Evolutionary conservation across 2,888 invertebrate species (phyloP).

Genomic region (Cephalotes varians): DNA sequence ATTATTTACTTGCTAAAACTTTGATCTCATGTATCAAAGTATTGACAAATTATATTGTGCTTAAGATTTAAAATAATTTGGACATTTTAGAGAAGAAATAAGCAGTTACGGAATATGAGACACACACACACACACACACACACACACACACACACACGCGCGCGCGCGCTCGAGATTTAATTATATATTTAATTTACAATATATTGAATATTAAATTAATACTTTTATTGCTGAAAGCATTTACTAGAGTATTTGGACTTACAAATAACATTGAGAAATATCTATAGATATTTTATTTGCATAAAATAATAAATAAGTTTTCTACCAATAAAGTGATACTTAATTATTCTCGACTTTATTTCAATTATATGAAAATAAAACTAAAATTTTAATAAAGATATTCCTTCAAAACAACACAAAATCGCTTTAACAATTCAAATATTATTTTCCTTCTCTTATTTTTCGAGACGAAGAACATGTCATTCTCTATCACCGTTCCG

Average conservation of each 20-base stretch:
- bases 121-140: too few species aligned
- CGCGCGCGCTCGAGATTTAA: too few species aligned
- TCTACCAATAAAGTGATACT: not conserved
- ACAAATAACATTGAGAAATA: not conserved
- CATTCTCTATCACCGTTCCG: not conserved
- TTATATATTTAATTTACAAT: not conserved
- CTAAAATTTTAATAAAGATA: not conserved
- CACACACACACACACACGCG: too few species aligned
- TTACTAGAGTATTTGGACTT: not conserved
- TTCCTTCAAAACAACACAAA: not conserved
- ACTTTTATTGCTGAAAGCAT: not conserved
- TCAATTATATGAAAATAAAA: not conserved
- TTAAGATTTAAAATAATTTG: not conserved
- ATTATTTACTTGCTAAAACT: not conserved
- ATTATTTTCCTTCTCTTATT: not conserved
- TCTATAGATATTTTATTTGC: not conserved
- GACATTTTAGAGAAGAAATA: not conserved
- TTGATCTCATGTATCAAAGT: not conserved
- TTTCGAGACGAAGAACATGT: not conserved
- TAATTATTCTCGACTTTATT: not conserved
- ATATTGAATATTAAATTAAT: not conserved
- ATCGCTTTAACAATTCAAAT: not conserved
- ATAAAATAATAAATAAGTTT: not conserved
- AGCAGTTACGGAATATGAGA: not conserved
- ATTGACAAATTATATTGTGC: conserved; percentile 15